phyloP scores from a whole-genome alignment of 2,113 vertebrate genomes.

The Rhynchopsitta pachyrhyncha region DNA sequence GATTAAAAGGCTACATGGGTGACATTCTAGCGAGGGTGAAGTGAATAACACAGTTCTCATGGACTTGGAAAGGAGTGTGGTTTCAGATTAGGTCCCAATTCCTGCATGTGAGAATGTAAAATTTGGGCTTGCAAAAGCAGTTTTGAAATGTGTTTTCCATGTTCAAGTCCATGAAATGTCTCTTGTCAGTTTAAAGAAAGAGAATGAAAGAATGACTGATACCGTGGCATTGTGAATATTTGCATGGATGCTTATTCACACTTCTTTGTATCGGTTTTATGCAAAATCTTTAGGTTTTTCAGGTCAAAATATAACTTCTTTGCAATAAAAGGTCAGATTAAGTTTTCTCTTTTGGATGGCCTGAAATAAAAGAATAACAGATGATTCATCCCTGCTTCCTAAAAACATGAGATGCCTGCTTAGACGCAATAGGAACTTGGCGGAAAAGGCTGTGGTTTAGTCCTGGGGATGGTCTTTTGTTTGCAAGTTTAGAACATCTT shows the following conservation, averaged over 20 bases:
- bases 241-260: neutral
- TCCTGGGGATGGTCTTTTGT: neutral
- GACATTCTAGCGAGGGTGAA: neutral
- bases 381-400: neutral
- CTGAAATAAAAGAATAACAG: neutral
- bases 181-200: neutral
- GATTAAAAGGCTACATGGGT: neutral
- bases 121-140: neutral
- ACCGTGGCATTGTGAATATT: neutral
- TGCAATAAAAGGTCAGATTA: neutral
- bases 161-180: neutral
- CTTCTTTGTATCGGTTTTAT: neutral
- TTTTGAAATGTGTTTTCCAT: neutral
- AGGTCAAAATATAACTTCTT: neutral
- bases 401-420: neutral
- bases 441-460: neutral
- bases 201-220: neutral
- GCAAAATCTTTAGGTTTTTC: neutral
- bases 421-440: neutral
- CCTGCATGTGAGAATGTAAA: neutral
- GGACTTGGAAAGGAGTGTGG: neutral
- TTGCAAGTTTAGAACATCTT: neutral
- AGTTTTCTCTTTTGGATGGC: neutral
- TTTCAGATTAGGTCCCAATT: neutral
- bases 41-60: neutral